Evolutionary conservation across 2,113 vertebrate species (phyloP), one percentile per base, ranked within the genome.

Genomic region (Danionella cerebrum): DNA sequence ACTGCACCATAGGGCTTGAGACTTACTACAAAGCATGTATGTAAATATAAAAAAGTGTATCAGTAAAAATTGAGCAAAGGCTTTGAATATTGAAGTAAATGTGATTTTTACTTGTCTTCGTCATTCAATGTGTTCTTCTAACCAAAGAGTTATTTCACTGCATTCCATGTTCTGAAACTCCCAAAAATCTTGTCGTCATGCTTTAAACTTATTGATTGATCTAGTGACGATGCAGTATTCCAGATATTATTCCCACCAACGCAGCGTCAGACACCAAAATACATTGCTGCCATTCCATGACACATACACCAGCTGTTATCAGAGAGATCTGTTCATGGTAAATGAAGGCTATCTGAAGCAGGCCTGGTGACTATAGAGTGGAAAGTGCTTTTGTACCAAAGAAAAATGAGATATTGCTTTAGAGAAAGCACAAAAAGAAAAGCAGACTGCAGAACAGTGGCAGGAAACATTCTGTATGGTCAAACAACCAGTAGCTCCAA

Each of bases 151-250:
- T n/a, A n/a, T n/a, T n/a, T n/a, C n/a, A n/a, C n/a, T n/a, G n/a
- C n/a, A n/a, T n/a, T n/a, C n/a, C n/a, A n/a, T n/a, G n/a, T n/a
- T n/a, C n/a, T n/a, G n/a, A n/a, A n/a, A n/a, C 6, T 27, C 25
- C 31, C 14, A 3, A 11, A 31, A 44, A n/a, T 11, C 4, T 31
- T 39, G 42, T 60, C 27, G 42, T 58, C 44, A 2, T 44, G n/a
- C 57, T 2, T 14, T 64, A 57, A 38, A 24, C 33, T 55, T 16
- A 63, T 14, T 64, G 65, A 64, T 73, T 29, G 25, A 68, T 68
- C 22, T 51, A 55, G 39, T 6, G 4, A 67, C 14, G 41, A 18
- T 48, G 31, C 50, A 50, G 29, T 33, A 42, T 35, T 13, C 64
- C 21, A 38, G 22, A 67, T 47, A 67, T 63, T 54, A 33, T 39